Evolutionary conservation across 2,113 vertebrate species (phyloP).

Genomic region (Notarius lentiginosus): DNA sequence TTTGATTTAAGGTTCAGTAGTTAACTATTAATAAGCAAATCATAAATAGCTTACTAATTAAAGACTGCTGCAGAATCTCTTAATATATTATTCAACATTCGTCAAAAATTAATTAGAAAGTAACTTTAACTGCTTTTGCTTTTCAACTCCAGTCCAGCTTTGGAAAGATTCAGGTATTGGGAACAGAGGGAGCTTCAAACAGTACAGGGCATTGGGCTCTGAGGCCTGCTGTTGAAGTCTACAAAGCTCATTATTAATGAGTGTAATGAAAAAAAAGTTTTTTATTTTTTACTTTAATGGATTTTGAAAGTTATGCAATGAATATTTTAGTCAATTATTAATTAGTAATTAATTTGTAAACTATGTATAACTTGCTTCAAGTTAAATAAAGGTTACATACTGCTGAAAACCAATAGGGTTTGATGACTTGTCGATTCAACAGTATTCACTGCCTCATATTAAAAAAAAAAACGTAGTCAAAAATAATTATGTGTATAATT

Average conservation of each 20-base stretch:
- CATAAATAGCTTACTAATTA: background rate
- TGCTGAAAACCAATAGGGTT: background rate
- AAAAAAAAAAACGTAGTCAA: background rate
- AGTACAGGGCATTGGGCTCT: background rate
- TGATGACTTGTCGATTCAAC: background rate
- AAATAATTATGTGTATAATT: background rate
- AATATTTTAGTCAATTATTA: background rate
- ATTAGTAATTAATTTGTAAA: background rate
- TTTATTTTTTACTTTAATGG: too few species aligned
- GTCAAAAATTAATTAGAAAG: background rate
- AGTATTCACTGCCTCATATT: background rate
- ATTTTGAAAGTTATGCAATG: background rate
- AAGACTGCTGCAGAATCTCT: background rate
- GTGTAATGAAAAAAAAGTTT: background rate
- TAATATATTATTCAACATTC: background rate
- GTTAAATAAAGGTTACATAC: background rate
- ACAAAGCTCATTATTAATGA: background rate
- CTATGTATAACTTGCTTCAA: background rate
- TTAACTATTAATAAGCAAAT: conserved; percentile 9
- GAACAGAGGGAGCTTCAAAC: background rate
- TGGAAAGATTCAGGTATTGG: background rate
- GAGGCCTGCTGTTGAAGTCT: background rate
- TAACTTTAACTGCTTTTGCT: background rate
- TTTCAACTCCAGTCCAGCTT: background rate
- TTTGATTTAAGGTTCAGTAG: conserved; percentile 12